phyloP scores from a whole-genome alignment of 2,113 vertebrate species.

The Trachemys scripta region DNA sequence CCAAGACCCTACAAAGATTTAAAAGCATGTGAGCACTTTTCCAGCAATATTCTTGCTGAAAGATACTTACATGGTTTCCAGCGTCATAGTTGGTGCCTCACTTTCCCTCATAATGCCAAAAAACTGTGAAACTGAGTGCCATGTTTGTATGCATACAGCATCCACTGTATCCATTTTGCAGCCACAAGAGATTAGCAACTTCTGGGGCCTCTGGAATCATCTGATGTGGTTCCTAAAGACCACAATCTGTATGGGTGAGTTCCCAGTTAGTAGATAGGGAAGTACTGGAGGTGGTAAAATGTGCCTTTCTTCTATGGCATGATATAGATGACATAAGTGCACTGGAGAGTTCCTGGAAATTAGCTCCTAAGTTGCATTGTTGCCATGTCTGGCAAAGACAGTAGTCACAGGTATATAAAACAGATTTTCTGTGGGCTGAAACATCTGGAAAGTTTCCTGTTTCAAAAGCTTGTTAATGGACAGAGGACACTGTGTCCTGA shows the following conservation, averaged over 20 bases:
- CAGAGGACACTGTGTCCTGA: background rate
- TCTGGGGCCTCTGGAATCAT: background rate
- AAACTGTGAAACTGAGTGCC: background rate
- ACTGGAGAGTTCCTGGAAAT: background rate
- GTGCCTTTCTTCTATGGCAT: background rate
- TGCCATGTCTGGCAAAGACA: background rate
- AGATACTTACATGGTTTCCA: background rate
- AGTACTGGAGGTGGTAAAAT: background rate
- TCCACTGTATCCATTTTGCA: background rate
- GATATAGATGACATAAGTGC: background rate
- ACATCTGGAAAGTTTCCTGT: background rate
- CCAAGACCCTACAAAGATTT: background rate
- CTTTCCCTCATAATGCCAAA: background rate
- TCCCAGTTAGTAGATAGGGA: background rate
- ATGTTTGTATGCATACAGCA: background rate
- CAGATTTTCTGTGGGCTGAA: rapidly evolving
- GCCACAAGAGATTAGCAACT: background rate
- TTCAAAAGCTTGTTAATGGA: background rate
- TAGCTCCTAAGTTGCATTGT: background rate
- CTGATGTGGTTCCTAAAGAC: background rate
- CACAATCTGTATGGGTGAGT: background rate
- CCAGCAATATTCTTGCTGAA: background rate
- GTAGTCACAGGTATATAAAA: background rate
- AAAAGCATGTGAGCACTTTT: background rate
- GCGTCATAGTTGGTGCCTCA: background rate